A percentile compares a stretch with the other conserved stretches of the same genome.
Conservation (phyloP, 2,113 vertebrate species). For the Brachionichthys hirsutus region DNA sequence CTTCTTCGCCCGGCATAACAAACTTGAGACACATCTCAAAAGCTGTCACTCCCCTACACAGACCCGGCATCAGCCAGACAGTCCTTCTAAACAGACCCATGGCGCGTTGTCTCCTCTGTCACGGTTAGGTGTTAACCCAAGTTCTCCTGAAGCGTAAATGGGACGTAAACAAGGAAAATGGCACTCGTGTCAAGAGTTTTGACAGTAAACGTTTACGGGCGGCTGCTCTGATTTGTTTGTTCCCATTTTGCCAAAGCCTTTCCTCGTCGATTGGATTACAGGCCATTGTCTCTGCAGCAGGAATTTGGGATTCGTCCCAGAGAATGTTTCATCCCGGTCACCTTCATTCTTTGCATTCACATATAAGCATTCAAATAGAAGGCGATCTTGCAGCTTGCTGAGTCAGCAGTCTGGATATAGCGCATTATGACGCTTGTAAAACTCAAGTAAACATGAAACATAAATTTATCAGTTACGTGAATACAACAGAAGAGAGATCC, state of each 20-base stretch:
- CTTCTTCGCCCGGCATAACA: constrained; percentile 11
- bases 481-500: too few relatives aligned
- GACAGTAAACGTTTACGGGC: constrained; percentile 47
- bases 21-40: background rate
- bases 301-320: constrained; percentile 27
- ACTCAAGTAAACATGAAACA: constrained; percentile 3
- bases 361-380: constrained; percentile 9
- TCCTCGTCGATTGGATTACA: constrained; percentile 15
- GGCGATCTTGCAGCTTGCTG: constrained; percentile 24
- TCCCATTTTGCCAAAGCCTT: constrained; percentile 19
- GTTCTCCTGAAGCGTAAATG: constrained; percentile 45
- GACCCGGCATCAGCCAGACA: constrained; percentile 29
- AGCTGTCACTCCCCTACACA: constrained; percentile 4
- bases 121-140: constrained; percentile 28
- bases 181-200: constrained; percentile 48
- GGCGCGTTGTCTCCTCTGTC: constrained; percentile 34
- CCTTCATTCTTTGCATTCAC: constrained; percentile 21
- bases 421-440: background rate
- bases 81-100: constrained; percentile 32
- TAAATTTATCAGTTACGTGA: too few relatives aligned
- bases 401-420: too few relatives aligned
- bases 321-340: constrained; percentile 14
- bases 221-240: constrained; percentile 40
- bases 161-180: constrained; percentile 44
- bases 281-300: constrained; percentile 20